These are phyloP conservation scores for Psittacula cyanocephala DNA, from an alignment of 2,113 vertebrate genomes.

Conservation along the genomic window DNA sequence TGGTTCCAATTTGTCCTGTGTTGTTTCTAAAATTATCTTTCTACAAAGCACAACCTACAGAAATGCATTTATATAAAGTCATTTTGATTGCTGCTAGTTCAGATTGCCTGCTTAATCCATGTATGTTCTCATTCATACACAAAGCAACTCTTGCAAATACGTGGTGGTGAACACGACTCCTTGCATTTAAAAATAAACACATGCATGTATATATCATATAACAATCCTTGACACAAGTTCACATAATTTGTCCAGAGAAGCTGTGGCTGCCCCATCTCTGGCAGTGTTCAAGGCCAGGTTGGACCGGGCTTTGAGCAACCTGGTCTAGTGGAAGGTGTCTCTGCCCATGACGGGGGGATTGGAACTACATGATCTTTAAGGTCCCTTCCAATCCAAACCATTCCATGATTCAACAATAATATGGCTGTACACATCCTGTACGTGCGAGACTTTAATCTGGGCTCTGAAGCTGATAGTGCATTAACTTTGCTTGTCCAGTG, in stretches of 20 bases:
- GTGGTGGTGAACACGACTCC: neutral
- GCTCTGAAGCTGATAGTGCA: neutral
- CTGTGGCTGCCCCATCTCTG: neutral
- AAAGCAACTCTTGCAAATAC: accelerated
- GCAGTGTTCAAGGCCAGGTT: neutral
- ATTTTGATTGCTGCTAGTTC: neutral
- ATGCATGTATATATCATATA: accelerated
- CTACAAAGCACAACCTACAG: neutral
- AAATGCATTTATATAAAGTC: neutral
- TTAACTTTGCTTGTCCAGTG: neutral
- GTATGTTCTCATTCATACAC: neutral
- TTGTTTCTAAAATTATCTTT: neutral
- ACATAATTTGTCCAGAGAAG: neutral
- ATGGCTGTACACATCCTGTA: accelerated
- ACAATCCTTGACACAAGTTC: neutral
- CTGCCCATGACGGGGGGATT: neutral
- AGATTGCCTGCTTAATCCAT: neutral
- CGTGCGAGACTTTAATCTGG: accelerated
- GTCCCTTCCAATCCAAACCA: neutral
- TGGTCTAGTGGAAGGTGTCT: neutral
- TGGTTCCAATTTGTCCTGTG: neutral
- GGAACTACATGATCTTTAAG: neutral
- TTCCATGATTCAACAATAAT: neutral
- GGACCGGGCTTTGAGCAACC: neutral
- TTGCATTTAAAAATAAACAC: neutral